Evolutionary conservation across 2,888 invertebrate species (phyloP).

Genomic region (Marasmarcha lunaedactyla): DNA sequence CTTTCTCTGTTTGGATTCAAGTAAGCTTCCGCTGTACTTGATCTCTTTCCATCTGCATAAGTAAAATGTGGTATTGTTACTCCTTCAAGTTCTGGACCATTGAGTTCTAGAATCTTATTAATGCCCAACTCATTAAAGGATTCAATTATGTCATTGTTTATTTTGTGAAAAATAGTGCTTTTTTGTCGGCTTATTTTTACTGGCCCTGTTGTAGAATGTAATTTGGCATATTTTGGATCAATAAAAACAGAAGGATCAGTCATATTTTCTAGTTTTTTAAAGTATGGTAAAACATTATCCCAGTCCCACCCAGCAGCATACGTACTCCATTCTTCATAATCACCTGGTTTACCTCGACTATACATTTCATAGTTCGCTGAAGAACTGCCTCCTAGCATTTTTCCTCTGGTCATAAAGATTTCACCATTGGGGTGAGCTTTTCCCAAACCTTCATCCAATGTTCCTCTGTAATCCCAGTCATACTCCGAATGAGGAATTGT

Average conservation of each 20-base stretch:
- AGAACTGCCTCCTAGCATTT: conserved; percentile 28
- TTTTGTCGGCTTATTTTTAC: conserved; percentile 28
- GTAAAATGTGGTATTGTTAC: conserved; percentile 29
- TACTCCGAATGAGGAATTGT: conserved; percentile 20
- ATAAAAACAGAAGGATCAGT: conserved; percentile 21
- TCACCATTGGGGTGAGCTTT: conserved; percentile 18
- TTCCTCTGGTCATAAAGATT: conserved; percentile 22
- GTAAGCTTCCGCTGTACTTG: no score
- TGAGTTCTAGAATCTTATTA: conserved; percentile 26
- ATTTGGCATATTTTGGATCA: conserved; percentile 16
- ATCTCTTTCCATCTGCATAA: no score
- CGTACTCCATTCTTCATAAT: conserved; percentile 25
- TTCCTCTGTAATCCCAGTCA: conserved; percentile 25
- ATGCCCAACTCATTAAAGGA: conserved; percentile 34
- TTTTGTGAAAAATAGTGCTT: conserved; percentile 19
- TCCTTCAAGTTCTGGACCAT: no score
- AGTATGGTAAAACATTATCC: conserved; percentile 23
- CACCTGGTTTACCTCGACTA: conserved; percentile 23
- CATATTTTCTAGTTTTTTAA: conserved; percentile 27
- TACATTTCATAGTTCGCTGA: conserved; percentile 26
- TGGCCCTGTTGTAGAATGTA: conserved; percentile 34
- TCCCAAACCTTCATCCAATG: conserved; percentile 22
- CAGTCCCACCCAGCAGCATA: conserved; percentile 27
- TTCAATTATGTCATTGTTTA: conserved; percentile 25
- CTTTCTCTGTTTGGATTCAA: conserved; percentile 27